Conservation (phyloP, 2,113 vertebrate genomes). For the Saguinus imperator region DNA sequence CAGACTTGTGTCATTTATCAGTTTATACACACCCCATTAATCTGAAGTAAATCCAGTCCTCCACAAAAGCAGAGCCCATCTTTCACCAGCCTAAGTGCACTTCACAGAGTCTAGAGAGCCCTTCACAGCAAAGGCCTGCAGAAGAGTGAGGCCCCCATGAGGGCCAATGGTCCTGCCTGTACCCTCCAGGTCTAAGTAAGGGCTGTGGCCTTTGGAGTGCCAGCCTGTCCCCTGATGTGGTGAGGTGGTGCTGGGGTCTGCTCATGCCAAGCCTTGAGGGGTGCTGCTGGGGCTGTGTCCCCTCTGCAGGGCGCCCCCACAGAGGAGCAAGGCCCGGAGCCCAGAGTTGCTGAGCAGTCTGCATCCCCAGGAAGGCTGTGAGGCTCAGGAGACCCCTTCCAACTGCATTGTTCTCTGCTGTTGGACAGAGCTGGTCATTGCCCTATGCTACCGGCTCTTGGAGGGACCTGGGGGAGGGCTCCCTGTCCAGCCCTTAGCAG, state of each 20-base stretch:
- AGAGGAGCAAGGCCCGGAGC: too few relatives aligned
- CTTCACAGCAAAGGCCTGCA: background rate
- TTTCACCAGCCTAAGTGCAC: conserved; percentile 65
- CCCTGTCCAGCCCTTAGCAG: background rate
- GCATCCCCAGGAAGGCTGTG: accelerated
- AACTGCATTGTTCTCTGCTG: too few relatives aligned
- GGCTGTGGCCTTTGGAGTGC: background rate
- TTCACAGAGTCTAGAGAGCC: conserved; percentile 31
- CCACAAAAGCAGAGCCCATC: conserved; percentile 68
- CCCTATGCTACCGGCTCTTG: background rate
- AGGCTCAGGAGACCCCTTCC: background rate
- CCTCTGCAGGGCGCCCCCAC: background rate
- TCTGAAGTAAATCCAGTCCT: conserved; percentile 75
- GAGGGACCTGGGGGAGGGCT: background rate
- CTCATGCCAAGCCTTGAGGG: background rate
- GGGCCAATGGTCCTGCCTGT: background rate
- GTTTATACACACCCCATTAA: conserved; percentile 73
- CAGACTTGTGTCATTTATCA: conserved; percentile 79
- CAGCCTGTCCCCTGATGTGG: background rate
- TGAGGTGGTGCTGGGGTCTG: background rate
- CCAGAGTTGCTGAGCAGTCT: background rate
- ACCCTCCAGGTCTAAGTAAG: conserved; percentile 49
- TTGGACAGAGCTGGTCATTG: accelerated
- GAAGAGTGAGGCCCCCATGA: background rate
- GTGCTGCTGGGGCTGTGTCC: background rate